Evolutionary conservation across 2,888 invertebrate genomes (phyloP), one percentile per base, ranked within the genome.

Genomic region (Ectobius pallidus): DNA sequence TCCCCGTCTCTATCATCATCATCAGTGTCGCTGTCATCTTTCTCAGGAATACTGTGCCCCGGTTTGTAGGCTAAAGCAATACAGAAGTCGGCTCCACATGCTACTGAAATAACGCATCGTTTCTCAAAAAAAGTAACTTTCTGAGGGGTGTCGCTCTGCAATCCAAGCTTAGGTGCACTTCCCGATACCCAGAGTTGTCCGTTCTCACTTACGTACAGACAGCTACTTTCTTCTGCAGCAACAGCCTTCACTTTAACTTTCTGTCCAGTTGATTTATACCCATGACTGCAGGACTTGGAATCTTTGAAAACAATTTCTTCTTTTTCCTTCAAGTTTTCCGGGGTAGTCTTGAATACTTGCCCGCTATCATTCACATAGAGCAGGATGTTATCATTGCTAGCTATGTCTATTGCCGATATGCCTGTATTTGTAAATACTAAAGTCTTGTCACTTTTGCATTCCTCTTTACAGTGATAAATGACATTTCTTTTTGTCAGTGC

Each of bases 11-110:
- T 86, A 75, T 89, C 88, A 80, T 87, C 85, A 73, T 89, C 88
- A 77, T 90, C 89, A 42, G 83, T 83, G 73, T 84, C 83, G 0
- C 81, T 80, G 70, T 84, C 82, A 80, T 86, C 86, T 73, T 81
- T 75, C 58, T 81, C 81, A 74, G 79, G 79, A 70, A 81, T 72
- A 78, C 77, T 73, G 80, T 80, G 77, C 82, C 84, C 14, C 86
- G 86, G 81, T 86, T 86, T 81, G 89, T 91, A 86, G n/a, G 89
- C 88, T 78, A 92, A 87, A 65, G 89, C 90, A 79, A 91, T 90
- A 80, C 90, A 94, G 86, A 91, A 95, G 79, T 92, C 90, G 73
- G 87, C 86, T 6, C 95, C 95, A 72, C 94, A 90, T 9, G 89
- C 89, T 58, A 93, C 87, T 80, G 90, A 88, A 67, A 90, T 86